Base-by-base conservation (phyloP, 2,888 invertebrate species). In the Scotopteryx bipunctaria region DNA sequence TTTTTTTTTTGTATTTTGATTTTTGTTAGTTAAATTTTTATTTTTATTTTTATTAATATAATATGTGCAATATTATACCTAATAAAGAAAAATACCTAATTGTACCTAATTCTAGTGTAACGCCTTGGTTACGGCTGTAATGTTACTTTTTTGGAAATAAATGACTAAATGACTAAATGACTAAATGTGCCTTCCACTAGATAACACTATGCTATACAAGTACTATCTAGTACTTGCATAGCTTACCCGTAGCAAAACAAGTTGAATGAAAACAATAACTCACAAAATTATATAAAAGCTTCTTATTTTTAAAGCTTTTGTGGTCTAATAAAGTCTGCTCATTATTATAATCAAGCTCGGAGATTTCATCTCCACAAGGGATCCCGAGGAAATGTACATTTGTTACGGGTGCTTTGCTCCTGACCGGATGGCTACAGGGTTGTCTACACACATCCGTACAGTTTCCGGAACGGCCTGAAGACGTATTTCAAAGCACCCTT, bases 311-410 rank as follows among this genome's bases (percentile, higher is more conserved):
- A 46, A 53, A 41, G 57, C 33, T 47, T 58, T 49, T 27, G 38
- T 40, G 43, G 36, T 49, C 14, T 50, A 51, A 51, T 55, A 51
- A 49, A 54, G 42, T 45, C 53, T 48, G 48, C 50, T 61, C 48
- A 57, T 61, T 59, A 57, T 59, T 55, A 53, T 57, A 61, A 56
- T 59, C 55, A 59, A 55, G 55, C 53, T 42, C 17, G 36, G 40
- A 46, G 49, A 54, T 55, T 58, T 46, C 38, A 59, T 57, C 44
- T 52, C 21, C 37, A 9, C 50, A 43, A 41, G 35, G 49, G 46
- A 40, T 47, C 42, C 27, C 40, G 14, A 44, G 42, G 40, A 47
- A 51, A 48, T 40, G 31, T 44, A 51, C 50, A 46, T 51, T 51
- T 51, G 46, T 44, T 44, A 55, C 35, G 46, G 55, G 32, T 17